Evolutionary conservation across 2,797 vertebrate species (phyloP).

Genomic region (Numenius phaeopus): DNA sequence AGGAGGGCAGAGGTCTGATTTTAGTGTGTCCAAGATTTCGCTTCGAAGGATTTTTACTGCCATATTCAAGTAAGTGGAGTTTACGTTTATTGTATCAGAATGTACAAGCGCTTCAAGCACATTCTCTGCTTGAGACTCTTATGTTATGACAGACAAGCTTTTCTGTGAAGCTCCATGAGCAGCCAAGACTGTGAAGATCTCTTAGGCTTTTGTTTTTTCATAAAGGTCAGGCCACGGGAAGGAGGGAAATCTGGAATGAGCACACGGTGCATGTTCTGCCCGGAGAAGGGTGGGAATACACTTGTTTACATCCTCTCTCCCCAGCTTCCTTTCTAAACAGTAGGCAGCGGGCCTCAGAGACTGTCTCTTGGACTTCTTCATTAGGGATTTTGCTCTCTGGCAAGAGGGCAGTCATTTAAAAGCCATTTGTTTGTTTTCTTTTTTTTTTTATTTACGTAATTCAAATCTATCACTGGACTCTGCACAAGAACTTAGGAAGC

Average conservation of each 20-base stretch:
- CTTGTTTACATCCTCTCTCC: slow-evolving; percentile 26
- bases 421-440: neutral
- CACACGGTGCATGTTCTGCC: neutral
- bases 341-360: neutral
- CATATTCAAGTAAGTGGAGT: neutral
- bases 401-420: neutral
- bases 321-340: neutral
- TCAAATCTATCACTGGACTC: neutral
- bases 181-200: neutral
- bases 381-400: neutral
- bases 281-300: neutral
- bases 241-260: slow-evolving; percentile 7
- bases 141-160: neutral
- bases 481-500: neutral
- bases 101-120: neutral
- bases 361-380: neutral
- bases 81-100: neutral
- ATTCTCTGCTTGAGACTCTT: neutral
- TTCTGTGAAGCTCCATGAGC: neutral
- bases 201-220: neutral
- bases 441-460: neutral
- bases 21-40: neutral
- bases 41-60: neutral
- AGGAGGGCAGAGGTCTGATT: neutral
- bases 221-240: neutral